Evolutionary conservation across 2,113 vertebrate species (phyloP), one percentile per base, ranked within the genome.

Genomic region (Murina feae): DNA sequence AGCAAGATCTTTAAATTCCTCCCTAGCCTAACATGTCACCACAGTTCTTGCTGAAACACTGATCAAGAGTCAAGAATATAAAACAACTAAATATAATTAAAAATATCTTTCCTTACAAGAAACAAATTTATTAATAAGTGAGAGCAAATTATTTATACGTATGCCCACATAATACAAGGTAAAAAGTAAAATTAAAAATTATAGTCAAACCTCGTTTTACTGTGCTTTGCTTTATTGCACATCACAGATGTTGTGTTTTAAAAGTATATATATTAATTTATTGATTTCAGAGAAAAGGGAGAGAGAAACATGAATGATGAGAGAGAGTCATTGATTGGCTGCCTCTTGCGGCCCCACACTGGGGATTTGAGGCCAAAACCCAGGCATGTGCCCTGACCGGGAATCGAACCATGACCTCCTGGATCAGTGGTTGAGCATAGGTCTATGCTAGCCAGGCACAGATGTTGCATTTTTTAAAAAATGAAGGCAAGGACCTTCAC

Each of bases 41-140:
- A 32, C 8, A 71, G 11, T 32, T 66, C 72, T 51, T 89, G 47
- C 55, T 91, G 23, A 83, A 95, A 91, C 32, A 83, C 3, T 86
- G 49, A 79, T 80, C 58, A 82, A 84, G 11, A 32, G 5, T 42
- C 51, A 88, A 68, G 35, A 65, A 28, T 53, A 82, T 66, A 47
- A 93, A 95, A 81, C 47, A 51, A 78, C 16, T 82, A 74, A 25
- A 74, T 35, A 30, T 39, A 94, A 75, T 74, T 74, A 30, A 86
- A 95, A 69, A 75, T 30, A n/a, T 81, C 63, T 69, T 83, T 92
- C 7, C 55, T 65, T 9, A 49, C 20, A 91, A 89, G 44, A 85
- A 92, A 84, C 23, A 39, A 47, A 71, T 81, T 66, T 92, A 83
- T 66, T 86, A 86, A 42, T 60, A 95, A 91, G 68, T 58, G 21